Evolutionary conservation across 1,140 invertebrate genomes (phyloP).

Genomic region (Drosophila gunungcola): DNA sequence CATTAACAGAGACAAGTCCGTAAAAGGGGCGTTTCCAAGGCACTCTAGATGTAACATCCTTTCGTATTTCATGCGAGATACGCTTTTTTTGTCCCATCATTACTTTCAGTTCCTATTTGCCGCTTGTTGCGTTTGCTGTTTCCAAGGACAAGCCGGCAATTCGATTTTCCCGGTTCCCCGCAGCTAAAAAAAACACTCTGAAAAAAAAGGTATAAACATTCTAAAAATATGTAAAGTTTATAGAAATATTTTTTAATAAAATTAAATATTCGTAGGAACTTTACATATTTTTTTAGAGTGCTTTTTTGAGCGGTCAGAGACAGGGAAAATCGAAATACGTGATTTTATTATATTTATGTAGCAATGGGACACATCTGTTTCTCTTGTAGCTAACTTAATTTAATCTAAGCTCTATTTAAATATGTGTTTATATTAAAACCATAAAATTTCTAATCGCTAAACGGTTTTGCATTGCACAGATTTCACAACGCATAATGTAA

Average conservation of each 20-base stretch:
- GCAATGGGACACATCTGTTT: too few species aligned
- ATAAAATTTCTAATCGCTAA: too few species aligned
- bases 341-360: neutral
- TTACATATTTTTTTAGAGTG: too few species aligned
- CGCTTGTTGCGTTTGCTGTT: constrained; percentile 12
- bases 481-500: too few species aligned
- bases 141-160: constrained; percentile 34
- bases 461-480: too few species aligned
- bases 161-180: constrained; percentile 16
- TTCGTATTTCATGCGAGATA: constrained; percentile 25
- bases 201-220: neutral
- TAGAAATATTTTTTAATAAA: too few species aligned
- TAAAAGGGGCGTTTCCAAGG: constrained; percentile 36
- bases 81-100: constrained; percentile 29
- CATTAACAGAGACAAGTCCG: constrained; percentile 51
- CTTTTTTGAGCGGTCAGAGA: too few species aligned
- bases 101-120: constrained; percentile 20
- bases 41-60: constrained; percentile 50
- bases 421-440: too few species aligned
- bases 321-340: neutral
- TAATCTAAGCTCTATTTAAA: too few species aligned
- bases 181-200: neutral
- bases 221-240: neutral
- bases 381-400: too few species aligned
- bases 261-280: too few species aligned